phyloP scores from a whole-genome alignment of 2,797 vertebrate species.

The Brachymystax lenok region DNA sequence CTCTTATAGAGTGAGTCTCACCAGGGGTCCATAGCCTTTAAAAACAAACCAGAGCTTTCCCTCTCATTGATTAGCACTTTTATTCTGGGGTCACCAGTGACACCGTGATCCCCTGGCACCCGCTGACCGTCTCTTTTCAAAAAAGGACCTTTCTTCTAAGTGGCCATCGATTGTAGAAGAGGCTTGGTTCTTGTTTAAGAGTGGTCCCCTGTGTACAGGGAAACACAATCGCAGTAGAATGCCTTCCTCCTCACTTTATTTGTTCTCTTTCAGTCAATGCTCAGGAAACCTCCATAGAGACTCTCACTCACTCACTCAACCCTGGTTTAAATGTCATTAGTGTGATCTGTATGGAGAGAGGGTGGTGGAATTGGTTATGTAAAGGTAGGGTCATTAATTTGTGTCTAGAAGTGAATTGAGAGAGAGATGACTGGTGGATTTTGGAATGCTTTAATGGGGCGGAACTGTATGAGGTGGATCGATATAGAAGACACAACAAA shows the following conservation, averaged over 20 bases:
- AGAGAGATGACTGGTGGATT: neutral
- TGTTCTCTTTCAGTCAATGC: neutral
- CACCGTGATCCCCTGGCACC: slow-evolving; percentile 15
- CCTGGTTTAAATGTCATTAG: neutral
- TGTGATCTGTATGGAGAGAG: neutral
- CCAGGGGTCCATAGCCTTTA: neutral
- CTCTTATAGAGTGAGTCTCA: neutral
- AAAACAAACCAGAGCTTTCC: neutral
- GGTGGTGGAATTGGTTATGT: neutral
- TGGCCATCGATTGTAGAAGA: slow-evolving; percentile 29
- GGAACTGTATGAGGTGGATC: neutral
- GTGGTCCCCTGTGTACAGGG: slow-evolving; percentile 8
- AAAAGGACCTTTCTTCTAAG: slow-evolving; percentile 22
- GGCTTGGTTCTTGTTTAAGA: slow-evolving; percentile 32
- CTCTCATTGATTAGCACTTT: slow-evolving; percentile 17
- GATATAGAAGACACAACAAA: neutral
- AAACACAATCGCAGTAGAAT: slow-evolving; percentile 9
- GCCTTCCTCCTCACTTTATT: slow-evolving; percentile 5
- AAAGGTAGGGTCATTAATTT: neutral
- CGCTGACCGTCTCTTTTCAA: slow-evolving; percentile 11
- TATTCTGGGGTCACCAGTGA: slow-evolving; percentile 28
- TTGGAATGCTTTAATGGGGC: neutral
- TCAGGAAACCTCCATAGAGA: neutral
- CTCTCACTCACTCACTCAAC: neutral
- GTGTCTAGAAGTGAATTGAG: neutral